Percentiles rank a stretch among this genome's conserved stretches.
phyloP scores from a whole-genome alignment of 2,888 invertebrate species.

The Patella depressa region DNA sequence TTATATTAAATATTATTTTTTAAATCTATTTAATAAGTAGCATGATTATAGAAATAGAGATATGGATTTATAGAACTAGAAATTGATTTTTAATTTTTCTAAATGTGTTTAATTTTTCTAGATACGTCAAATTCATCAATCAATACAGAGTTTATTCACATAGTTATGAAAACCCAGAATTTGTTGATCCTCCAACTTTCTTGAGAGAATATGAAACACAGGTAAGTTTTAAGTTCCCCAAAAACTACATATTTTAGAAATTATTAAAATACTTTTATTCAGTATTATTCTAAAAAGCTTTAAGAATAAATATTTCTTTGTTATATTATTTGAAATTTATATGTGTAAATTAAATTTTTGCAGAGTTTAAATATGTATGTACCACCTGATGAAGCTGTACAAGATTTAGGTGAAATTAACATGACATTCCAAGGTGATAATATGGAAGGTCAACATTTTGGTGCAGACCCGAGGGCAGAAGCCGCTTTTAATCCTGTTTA shows the following conservation, averaged over 20 bases:
- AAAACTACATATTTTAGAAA: no score
- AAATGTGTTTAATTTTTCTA: conserved; percentile 29
- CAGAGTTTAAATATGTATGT: conserved; percentile 54
- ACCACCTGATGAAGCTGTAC: conserved; percentile 44
- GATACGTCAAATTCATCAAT: conserved; percentile 60
- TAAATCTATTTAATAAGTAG: no score
- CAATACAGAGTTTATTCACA: conserved; percentile 53
- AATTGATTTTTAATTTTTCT: no score
- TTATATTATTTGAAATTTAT: no score
- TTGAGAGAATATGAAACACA: conserved; percentile 96
- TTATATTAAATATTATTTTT: no score
- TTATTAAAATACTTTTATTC: no score
- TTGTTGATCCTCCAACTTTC: conserved; percentile 79
- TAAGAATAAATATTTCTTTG: no score
- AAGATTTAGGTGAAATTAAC: conserved; percentile 39
- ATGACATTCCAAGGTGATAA: conserved; percentile 44
- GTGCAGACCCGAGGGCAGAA: conserved; percentile 32
- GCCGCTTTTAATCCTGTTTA: conserved; percentile 49
- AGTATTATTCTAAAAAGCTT: no score
- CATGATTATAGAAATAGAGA: no score
- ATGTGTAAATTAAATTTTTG: not conserved
- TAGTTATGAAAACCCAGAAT: conserved; percentile 74
- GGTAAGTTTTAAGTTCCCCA: conserved; percentile 66
- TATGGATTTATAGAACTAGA: no score
- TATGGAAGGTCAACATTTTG: conserved; percentile 32